Evolutionary conservation across 2,113 vertebrate genomes (phyloP).

Genomic region (Embiotoca jacksoni): DNA sequence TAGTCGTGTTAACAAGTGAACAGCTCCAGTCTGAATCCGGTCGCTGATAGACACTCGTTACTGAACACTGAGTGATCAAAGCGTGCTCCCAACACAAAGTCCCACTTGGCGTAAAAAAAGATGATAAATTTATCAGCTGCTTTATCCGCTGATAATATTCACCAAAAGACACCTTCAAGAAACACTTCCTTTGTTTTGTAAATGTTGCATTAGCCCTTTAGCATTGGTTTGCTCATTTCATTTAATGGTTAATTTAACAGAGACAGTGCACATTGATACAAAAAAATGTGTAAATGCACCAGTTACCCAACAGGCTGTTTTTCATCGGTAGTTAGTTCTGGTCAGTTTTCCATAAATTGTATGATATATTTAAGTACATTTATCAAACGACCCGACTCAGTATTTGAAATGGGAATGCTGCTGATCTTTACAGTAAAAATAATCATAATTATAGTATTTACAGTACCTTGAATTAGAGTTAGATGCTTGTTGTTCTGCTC

Average conservation of each 20-base stretch:
- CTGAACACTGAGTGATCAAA: constrained; percentile 52
- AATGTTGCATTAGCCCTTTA: not conserved
- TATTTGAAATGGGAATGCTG: constrained; percentile 7
- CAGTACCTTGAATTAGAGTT: constrained; percentile 15
- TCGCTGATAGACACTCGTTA: constrained; percentile 39
- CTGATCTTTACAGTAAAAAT: constrained; percentile 2
- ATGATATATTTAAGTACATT: not conserved
- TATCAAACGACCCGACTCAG: not conserved
- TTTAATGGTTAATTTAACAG: not conserved
- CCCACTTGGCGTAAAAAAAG: constrained; percentile 17
- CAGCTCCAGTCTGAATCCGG: constrained; percentile 25
- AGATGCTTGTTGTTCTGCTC: constrained; percentile 42
- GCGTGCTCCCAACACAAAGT: constrained; percentile 68
- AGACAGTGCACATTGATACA: too few species aligned
- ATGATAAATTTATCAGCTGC: constrained; percentile 50
- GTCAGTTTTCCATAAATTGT: not conserved
- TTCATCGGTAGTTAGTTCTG: not conserved
- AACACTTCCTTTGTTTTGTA: not conserved
- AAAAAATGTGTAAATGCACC: too few species aligned
- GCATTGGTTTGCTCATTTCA: not conserved
- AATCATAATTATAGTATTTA: constrained; percentile 29
- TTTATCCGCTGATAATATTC: constrained; percentile 14
- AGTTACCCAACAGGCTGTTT: too few species aligned
- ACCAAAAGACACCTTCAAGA: not conserved
- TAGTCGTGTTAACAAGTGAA: not conserved